phyloP scores from a whole-genome alignment of 2,113 vertebrate species.

The Pontoporia blainvillei region DNA sequence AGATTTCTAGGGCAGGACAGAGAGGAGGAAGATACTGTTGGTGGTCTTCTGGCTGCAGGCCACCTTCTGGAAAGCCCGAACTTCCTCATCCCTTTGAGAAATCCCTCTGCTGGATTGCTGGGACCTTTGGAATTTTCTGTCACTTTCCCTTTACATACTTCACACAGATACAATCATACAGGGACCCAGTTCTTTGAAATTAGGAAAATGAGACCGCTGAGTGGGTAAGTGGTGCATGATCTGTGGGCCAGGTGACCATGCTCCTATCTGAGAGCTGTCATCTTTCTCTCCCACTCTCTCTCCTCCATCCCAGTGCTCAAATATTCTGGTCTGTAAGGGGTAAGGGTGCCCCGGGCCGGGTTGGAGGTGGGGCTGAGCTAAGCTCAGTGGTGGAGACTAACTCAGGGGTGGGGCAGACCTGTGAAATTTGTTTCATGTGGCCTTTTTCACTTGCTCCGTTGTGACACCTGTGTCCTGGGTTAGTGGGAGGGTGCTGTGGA shows the following conservation, averaged over 20 bases:
- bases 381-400: not conserved
- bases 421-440: not conserved
- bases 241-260: not conserved
- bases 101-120: not conserved
- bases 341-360: not conserved
- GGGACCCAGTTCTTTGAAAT: slow-evolving; percentile 99
- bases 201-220: slow-evolving; percentile 94
- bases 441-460: not conserved
- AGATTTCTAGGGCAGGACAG: not conserved
- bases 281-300: not conserved
- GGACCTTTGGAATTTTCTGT: not conserved
- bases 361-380: not conserved
- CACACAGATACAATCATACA: slow-evolving; percentile 96
- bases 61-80: not conserved
- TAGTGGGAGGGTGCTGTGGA: not conserved
- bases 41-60: not conserved
- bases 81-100: not conserved
- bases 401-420: not conserved
- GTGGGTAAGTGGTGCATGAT: slow-evolving; percentile 87
- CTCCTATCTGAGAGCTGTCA: not conserved
- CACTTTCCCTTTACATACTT: slow-evolving; percentile 78
- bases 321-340: not conserved
- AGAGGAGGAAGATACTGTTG: not conserved
- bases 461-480: not conserved
- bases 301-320: not conserved